Evolutionary conservation across 2,113 vertebrate species (phyloP), one percentile per base, ranked within the genome.

Genomic region (Laticauda laticaudata): DNA sequence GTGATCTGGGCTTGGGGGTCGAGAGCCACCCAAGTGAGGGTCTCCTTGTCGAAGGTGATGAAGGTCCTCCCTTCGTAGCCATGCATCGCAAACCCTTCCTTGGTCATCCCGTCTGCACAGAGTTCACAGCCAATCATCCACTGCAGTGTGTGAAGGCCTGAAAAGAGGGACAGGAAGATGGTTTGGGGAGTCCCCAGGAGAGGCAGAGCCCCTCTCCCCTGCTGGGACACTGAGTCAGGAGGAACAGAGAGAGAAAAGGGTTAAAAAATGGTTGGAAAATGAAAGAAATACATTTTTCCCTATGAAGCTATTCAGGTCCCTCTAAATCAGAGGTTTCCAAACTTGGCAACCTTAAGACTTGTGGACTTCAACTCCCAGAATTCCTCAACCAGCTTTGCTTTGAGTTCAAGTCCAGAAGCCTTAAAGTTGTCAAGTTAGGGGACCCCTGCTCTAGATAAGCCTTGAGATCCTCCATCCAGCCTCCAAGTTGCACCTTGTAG

Each of bases 91-190:
- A 81, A 39, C 6, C 69, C 69, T 81, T 6, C 34, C 9, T 81
- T 39, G 18, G 43, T 43, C 43, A 18, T 81, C 69, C 15, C 0
- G 6, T 81, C 2, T 9, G 1, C 0, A 0, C 0, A 2, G 34
- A 39, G 69, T 3, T 81, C 69, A 81, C 69, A 81, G 18, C 34
- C 18, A 8, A 0, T 3, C 34, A 81, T 21, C 0, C 0, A 0
- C 34, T 81, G 69, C 6, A 0, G 3, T 0, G 34, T 81, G 15
- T 81, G 69, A 8, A 39, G 2, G 69, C 69, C 69, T 81, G 2
- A 81, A 81, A 39, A 39, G 0, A 39, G 0, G 5, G 6, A 21
- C 34, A 81, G 3, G 69, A 81, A 0, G 18, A 81, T 39, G 69
- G 69, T 81, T 81, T 20, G 5, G 14, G 34, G 34, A 39, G 15